phyloP scores from a whole-genome alignment of 2,113 vertebrate genomes.

The Scolopax mira region DNA sequence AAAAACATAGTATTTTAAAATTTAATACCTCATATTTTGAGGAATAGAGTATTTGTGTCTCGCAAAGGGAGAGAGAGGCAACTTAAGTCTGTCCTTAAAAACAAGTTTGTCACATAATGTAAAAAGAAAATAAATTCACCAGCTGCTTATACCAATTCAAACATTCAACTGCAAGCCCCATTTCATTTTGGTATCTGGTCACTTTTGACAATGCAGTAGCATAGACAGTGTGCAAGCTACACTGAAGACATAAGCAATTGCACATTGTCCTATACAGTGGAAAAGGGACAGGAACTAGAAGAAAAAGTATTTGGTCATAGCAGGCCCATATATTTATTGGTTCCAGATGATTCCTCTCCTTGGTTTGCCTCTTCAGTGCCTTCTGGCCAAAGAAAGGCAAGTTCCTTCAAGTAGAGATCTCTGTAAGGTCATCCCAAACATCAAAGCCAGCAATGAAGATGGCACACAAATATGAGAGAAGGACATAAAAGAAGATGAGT shows the following conservation, averaged over 20 bases:
- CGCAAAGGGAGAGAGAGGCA: not conserved
- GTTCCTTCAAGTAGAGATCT: not conserved
- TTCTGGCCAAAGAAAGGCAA: not conserved
- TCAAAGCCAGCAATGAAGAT: not conserved
- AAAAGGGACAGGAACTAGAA: not conserved
- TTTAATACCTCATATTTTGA: not conserved
- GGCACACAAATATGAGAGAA: not conserved
- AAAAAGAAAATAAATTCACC: not conserved
- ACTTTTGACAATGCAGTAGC: not conserved
- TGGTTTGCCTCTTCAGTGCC: not conserved
- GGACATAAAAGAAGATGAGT: not conserved
- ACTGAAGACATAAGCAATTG: not conserved
- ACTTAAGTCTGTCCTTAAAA: not conserved
- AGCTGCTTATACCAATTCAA: not conserved
- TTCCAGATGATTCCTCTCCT: not conserved
- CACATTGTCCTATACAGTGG: fast-evolving
- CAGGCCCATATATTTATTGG: not conserved
- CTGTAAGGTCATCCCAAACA: not conserved
- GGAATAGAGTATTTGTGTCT: not conserved
- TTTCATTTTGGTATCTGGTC: not conserved
- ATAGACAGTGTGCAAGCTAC: not conserved
- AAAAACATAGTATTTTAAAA: not conserved
- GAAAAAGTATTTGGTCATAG: not conserved
- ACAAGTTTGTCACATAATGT: not conserved
- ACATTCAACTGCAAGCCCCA: not conserved